phyloP scores from a whole-genome alignment of 2,797 vertebrate species.

The Sebastes taczanowskii region DNA sequence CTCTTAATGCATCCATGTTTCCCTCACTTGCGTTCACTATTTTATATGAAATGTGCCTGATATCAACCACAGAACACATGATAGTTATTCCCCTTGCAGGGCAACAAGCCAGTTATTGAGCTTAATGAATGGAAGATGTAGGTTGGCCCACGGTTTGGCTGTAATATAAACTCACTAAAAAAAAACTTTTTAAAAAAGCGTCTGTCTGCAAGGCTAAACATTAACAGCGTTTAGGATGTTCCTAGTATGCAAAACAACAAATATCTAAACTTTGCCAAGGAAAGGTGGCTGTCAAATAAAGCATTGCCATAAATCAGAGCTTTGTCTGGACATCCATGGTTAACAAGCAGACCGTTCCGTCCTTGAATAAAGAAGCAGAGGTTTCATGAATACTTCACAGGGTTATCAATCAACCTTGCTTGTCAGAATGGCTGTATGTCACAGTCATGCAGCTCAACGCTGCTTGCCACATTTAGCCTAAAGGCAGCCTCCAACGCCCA shows the following conservation, averaged over 20 bases:
- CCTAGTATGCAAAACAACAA: constrained; percentile 11
- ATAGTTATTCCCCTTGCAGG: not conserved
- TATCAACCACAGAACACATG: not conserved
- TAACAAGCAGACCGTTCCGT: constrained; percentile 12
- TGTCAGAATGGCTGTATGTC: constrained; percentile 17
- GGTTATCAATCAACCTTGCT: constrained; percentile 39
- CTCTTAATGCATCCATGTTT: not conserved
- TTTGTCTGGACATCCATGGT: not conserved
- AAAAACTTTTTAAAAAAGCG: not conserved
- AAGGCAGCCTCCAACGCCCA: not conserved
- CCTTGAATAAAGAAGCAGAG: constrained; percentile 56
- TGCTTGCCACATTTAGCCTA: not conserved
- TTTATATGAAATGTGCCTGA: not conserved
- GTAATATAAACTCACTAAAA: not conserved
- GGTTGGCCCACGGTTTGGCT: not conserved
- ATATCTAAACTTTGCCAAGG: not conserved
- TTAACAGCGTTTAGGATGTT: not conserved
- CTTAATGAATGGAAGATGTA: not conserved
- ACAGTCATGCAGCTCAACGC: not conserved
- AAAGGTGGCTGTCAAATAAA: constrained; percentile 1
- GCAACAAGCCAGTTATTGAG: not conserved
- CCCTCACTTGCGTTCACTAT: too few relatives aligned
- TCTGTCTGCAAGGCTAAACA: not conserved
- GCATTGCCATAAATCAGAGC: constrained; percentile 39
- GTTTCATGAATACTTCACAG: constrained; percentile 18